Evolutionary conservation across 1,140 invertebrate species (phyloP).

Genomic region (Oryzaephilus surinamensis): DNA sequence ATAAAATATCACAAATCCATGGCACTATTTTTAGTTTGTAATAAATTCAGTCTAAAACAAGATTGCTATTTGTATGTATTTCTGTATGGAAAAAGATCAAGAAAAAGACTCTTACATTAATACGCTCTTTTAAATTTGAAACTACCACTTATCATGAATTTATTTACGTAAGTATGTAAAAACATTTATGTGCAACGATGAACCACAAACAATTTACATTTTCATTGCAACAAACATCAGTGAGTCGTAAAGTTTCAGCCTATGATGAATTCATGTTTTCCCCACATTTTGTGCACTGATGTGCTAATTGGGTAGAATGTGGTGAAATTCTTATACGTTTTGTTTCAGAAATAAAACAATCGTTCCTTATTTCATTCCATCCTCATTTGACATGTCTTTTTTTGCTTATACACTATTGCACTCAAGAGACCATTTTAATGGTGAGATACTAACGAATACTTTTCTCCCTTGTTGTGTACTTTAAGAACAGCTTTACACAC

Average conservation of each 20-base stretch:
- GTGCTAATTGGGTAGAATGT: conserved; percentile 15
- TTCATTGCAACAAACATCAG: conserved; percentile 11
- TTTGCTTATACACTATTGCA: conserved; percentile 15
- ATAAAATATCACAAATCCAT: no score
- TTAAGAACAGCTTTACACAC: conserved; percentile 11
- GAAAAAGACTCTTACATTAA: no score
- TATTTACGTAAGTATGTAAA: conserved; percentile 19
- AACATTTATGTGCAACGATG: conserved; percentile 9
- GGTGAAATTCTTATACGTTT: conserved; percentile 16
- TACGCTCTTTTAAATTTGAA: no score
- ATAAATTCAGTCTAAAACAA: no score
- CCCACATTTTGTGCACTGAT: conserved; percentile 13
- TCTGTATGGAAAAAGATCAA: no score
- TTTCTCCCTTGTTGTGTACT: conserved; percentile 5
- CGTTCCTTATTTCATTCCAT: conserved; percentile 8
- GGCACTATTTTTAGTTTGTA: no score
- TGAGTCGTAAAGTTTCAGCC: conserved; percentile 16
- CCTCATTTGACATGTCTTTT: no score
- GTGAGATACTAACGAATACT: conserved; percentile 13
- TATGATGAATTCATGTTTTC: conserved; percentile 19
- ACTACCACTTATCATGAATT: no score
- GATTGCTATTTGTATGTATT: no score
- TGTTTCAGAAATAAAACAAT: conserved; percentile 14
- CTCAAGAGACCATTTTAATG: conserved; percentile 11
- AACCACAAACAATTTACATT: conserved; percentile 12